These are phyloP conservation scores for Spilarctia lutea DNA, from an alignment of 2,888 invertebrate genomes.

Conservation along the genomic window DNA sequence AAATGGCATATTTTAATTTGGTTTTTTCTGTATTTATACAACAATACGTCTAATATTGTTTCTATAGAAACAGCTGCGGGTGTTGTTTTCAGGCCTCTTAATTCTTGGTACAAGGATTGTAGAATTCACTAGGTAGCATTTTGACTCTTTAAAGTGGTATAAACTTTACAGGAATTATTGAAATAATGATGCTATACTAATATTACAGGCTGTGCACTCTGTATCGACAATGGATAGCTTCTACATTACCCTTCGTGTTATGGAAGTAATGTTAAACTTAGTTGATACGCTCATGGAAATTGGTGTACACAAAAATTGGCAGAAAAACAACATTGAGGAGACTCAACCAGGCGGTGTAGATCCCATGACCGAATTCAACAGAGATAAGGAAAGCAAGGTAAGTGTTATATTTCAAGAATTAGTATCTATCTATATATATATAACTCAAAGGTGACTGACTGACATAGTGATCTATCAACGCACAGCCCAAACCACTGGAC, in stretches of 20 bases:
- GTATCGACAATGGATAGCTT: conserved; percentile 94
- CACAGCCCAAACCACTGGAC: too few relatives aligned
- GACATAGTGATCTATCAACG: too few relatives aligned
- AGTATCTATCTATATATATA: too few relatives aligned
- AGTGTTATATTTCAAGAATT: conserved; percentile 14
- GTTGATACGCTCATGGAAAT: conserved; percentile 97
- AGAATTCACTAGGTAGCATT: background rate
- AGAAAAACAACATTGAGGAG: conserved; percentile 74
- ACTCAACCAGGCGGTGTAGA: conserved; percentile 68
- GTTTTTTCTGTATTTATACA: too few relatives aligned
- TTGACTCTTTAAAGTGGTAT: background rate
- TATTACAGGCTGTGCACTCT: conserved; percentile 92
- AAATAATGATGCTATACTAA: background rate
- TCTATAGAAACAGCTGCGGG: too few relatives aligned
- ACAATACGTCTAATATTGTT: too few relatives aligned
- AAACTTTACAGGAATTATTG: background rate
- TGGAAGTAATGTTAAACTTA: conserved; percentile 97
- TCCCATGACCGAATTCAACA: conserved; percentile 73
- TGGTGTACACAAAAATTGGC: conserved; percentile 90
- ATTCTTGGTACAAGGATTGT: too few relatives aligned
- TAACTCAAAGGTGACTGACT: too few relatives aligned
- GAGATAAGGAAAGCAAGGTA: conserved; percentile 80
- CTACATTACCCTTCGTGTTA: conserved; percentile 94
- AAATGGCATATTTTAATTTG: too few relatives aligned
- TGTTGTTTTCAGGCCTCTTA: too few relatives aligned